Base-by-base conservation (phyloP, 2,888 invertebrate species). In the Dione juno region DNA sequence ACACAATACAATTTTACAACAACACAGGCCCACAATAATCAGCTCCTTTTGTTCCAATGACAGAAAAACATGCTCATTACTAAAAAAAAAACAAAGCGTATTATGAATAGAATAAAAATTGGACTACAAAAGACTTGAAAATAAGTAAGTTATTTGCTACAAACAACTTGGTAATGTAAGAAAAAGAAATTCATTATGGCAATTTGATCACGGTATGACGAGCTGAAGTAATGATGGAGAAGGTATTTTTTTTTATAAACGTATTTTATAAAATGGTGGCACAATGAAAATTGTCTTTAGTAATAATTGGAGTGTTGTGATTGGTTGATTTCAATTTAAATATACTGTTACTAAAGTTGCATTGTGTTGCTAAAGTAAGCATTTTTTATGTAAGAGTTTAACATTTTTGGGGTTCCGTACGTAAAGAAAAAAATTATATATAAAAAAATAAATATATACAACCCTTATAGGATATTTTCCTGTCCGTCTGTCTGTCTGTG, bases 131-230 rank as follows among this genome's bases (percentile, higher is more conserved):
- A 19, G 57, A 57, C 57, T 57, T 16, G 57, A 57, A 57, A 57
- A 57, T 57, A 57, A 57, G 40, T 40, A 57, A 57, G 57, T 57
- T 57, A 57, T 57, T 57, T 57, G 57, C 57, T 40, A 16, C 37
- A 40, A 57, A 40, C 40, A 40, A 40, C 16, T 37, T n/a, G 37
- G 11, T 54, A 54, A 54, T 54, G 35, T 37, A 16, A 57, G 57
- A 40, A 57, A 57, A 57, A 57, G 57, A 57, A 57, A 40, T 57
- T 57, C 57, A 57, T 57, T 57, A 37, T 40, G 57, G 57, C 57
- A 57, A 57, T 57, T 57, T 40, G 40, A 19, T 19, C 57, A 57
- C 40, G 57, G 13, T 57, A 57, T 37, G 37, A 16, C 40, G 57
- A 37, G 13, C 19, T 57, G 16, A 7, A 57, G 57, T 57, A 57